Evolutionary conservation across 2,113 vertebrate genomes (phyloP).

Genomic region (Pangasianodon hypophthalmus): DNA sequence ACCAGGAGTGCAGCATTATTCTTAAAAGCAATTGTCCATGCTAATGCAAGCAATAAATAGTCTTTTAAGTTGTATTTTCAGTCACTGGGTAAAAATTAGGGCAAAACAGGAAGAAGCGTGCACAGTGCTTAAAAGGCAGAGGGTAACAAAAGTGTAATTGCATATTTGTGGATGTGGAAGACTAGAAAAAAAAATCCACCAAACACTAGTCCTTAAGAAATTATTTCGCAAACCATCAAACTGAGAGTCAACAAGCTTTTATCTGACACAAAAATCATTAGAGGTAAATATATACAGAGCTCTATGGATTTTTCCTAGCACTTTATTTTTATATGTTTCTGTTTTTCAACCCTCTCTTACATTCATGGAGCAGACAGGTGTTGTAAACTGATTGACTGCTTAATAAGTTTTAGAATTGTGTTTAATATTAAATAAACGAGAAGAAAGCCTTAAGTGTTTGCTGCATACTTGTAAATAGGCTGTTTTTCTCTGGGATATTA

Average conservation of each 20-base stretch:
- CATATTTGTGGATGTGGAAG: not conserved
- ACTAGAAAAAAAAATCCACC: not conserved
- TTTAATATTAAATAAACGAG: not conserved
- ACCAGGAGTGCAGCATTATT: conserved; percentile 24
- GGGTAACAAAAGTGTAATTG: not conserved
- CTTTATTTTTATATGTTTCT: not conserved
- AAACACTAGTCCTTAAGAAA: not conserved
- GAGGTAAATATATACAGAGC: not conserved
- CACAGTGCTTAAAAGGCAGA: not conserved
- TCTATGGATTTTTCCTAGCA: not conserved
- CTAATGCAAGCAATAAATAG: conserved; percentile 47
- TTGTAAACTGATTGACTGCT: not conserved
- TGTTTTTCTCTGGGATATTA: not conserved
- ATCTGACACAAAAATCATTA: not conserved
- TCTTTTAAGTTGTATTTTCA: conserved; percentile 21
- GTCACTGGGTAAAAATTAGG: not conserved
- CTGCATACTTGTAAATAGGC: not conserved
- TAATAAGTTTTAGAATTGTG: not conserved
- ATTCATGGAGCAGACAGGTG: not conserved
- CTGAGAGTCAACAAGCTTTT: not conserved
- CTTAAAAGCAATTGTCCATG: conserved; percentile 44
- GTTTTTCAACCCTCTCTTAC: not conserved
- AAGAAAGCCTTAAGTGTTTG: not conserved
- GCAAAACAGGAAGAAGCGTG: not conserved
- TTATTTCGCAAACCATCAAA: not conserved